Percentiles rank a stretch among this genome's conserved stretches.
Evolutionary conservation across 2,888 invertebrate genomes (phyloP).

Genomic region (Hyposoter didymator): DNA sequence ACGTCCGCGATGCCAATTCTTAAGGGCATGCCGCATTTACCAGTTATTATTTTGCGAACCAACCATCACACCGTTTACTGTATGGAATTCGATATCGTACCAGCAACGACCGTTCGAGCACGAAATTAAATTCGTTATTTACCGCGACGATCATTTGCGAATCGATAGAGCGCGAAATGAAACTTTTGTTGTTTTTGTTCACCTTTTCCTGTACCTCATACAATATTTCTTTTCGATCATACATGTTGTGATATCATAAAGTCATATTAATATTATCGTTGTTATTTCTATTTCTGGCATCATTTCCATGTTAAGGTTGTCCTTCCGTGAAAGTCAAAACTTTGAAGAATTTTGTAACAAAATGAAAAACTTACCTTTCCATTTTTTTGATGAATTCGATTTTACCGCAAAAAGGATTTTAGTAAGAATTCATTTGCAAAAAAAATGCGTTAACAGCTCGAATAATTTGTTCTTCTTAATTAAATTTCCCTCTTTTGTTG

Average conservation of each 20-base stretch:
- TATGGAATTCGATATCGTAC: conserved; percentile 32
- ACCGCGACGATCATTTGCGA: conserved; percentile 52
- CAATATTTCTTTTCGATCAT: conserved; percentile 12
- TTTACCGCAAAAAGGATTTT: no score
- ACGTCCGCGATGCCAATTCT: background rate
- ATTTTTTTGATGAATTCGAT: no score
- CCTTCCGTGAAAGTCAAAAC: no score
- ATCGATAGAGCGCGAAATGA: conserved; percentile 65
- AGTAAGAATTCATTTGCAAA: no score
- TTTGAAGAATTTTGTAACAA: background rate
- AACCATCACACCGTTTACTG: background rate
- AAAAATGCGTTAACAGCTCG: no score
- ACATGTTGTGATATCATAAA: background rate
- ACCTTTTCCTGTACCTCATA: conserved; percentile 4
- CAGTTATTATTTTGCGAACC: conserved; percentile 33
- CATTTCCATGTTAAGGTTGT: no score
- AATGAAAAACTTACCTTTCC: background rate
- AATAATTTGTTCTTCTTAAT: background rate
- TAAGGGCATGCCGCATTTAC: conserved; percentile 20
- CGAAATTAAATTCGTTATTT: conserved; percentile 67
- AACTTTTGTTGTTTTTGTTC: conserved; percentile 50
- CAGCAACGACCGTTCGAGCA: conserved; percentile 58
- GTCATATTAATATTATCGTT: background rate
- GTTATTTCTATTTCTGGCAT: no score
- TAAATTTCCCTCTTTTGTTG: background rate